phyloP scores from a whole-genome alignment of 2,113 vertebrate genomes.

The Nanorana parkeri region DNA sequence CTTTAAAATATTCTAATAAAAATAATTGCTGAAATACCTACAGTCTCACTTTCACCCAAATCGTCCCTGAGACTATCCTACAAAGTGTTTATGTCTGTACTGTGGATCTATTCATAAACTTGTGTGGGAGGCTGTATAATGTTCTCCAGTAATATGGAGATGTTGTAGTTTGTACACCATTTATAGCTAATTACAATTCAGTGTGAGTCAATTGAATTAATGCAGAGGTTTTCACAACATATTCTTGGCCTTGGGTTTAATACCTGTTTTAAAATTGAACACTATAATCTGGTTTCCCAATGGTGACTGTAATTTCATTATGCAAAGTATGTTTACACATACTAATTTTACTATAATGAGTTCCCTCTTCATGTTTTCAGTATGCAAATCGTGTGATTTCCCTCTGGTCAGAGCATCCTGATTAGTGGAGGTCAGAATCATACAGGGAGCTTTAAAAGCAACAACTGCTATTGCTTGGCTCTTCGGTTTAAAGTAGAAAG shows the following conservation, averaged over 20 bases:
- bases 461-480: not conserved
- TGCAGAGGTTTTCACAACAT: slow-evolving; percentile 10
- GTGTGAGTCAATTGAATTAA: slow-evolving; percentile 5
- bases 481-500: not conserved
- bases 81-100: not conserved
- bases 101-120: not conserved
- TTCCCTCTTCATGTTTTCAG: not conserved
- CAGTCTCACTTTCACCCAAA: no score
- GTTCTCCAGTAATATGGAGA: not conserved
- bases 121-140: not conserved
- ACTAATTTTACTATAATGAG: slow-evolving; percentile 18
- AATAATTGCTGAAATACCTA: no score
- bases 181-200: slow-evolving; percentile 14
- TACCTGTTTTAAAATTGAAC: slow-evolving; percentile 35
- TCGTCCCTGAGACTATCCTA: not conserved
- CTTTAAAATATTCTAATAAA: no score
- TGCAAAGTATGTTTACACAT: slow-evolving; percentile 49
- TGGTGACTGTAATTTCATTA: slow-evolving; percentile 40
- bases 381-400: not conserved
- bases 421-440: not conserved
- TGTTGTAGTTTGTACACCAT: not conserved
- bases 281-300: slow-evolving; percentile 28
- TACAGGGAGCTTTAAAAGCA: not conserved
- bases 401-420: slow-evolving; percentile 13
- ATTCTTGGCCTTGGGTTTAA: slow-evolving; percentile 30